Base-by-base conservation (phyloP, 2,797 vertebrate species). In the Acrossocheilus wenchowensis region DNA sequence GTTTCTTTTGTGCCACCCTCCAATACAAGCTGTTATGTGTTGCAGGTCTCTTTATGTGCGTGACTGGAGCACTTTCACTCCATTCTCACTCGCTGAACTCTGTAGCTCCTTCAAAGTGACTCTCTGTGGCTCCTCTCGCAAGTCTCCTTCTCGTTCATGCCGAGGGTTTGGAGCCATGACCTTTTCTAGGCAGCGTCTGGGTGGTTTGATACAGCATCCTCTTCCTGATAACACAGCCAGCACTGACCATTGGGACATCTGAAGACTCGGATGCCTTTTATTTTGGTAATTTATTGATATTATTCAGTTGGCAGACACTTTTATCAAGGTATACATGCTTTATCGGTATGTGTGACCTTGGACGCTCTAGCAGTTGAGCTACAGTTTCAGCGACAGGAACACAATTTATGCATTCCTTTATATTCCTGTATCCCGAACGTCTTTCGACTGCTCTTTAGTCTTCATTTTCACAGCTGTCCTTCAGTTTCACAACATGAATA, bases 161-260 rank as follows among this genome's bases (percentile, higher is more conserved):
- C 0, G 12, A 57, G 62, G 48, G 64, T 52, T 85, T 71, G 26
- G 15, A 78, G 75, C 57, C 45, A 43, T 85, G 75, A 85, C 83
- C 83, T 85, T 84, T 78, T 14, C 74, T 78, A 41, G 6, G 17
- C 50, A 43, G 50, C 23, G 64, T 78, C 75, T 71, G 83, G 48
- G 14, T 68, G 82, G 21, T 85, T 78, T 71, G 83, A 85, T 85
- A 85, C 19, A 84, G 50, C 64, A 54, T 41, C 6, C 48, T 78
- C n/a, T 39, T 71, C n/a, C 36, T 11, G 83, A 85, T 69, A 85
- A 85, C 75, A 85, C 23, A 39, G 48, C 62, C 74, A 14, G 36
- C 34, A 54, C 12, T 68, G 62, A 68, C 45, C 34, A 30, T 8
- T 34, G 83, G 62, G 83, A 78, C 48, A 45, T 45, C 30, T 6